phyloP scores from a whole-genome alignment of 1,140 invertebrate species.

The Cydia amplana region DNA sequence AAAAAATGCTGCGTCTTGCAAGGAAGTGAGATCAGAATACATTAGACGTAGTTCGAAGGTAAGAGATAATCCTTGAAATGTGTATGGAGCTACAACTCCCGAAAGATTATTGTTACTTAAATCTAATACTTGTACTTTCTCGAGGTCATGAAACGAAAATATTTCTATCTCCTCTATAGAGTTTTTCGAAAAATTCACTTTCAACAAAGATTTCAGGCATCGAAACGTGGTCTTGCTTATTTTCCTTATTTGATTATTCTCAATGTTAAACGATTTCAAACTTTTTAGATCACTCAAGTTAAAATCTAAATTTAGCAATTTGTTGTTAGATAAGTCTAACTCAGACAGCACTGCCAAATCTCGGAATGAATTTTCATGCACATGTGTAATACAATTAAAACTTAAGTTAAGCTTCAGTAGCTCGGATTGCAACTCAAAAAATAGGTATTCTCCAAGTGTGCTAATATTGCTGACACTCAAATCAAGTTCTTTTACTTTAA shows the following conservation, averaged over 20 bases:
- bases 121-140: neutral
- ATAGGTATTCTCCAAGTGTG: neutral
- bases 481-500: conserved; percentile 11
- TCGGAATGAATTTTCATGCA: conserved; percentile 15
- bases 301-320: neutral
- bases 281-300: neutral
- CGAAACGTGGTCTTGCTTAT: neutral
- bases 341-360: neutral
- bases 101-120: conserved; percentile 16
- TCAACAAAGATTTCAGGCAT: neutral
- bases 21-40: neutral
- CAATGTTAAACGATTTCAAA: neutral
- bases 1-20: conserved; percentile 3
- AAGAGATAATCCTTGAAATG: neutral
- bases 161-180: neutral
- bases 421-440: neutral
- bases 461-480: neutral
- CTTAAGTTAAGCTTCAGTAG: neutral
- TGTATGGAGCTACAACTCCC: neutral
- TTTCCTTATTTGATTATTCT: neutral
- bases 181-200: conserved; percentile 4
- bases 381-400: neutral
- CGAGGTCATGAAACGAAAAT: neutral
- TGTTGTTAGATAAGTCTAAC: conserved; percentile 13
- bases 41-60: neutral